Evolutionary conservation across 2,797 vertebrate species (phyloP), one percentile per base, ranked within the genome.

Genomic region (Lemur catta): DNA sequence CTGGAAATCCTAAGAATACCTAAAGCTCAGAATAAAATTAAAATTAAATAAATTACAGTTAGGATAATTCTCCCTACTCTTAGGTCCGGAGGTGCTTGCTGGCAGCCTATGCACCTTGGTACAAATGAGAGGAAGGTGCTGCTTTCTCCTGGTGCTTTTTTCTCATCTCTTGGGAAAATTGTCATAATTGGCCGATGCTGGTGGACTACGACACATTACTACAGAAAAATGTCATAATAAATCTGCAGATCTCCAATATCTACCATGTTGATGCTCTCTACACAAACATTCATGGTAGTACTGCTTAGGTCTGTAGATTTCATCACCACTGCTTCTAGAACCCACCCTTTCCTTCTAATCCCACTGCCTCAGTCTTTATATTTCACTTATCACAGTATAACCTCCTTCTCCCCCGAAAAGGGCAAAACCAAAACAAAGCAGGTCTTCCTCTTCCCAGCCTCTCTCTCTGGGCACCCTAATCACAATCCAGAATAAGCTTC

Each of bases 11-110:
- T 87, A 1, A 75, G 17, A 95, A 92, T 84, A 76, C 41, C 50
- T 93, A 20, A 93, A 91, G 6, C 65, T 89, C 84, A 71, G 20
- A 84, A 52, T 89, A 61, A 79, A 94, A 94, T 90, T 81, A 52
- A 72, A 86, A 50, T 52, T 4, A 50, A 81, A 41, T 46, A 82
- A 59, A 12, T 92, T 55, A 78, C 20, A 79, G 20, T 63, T 85
- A 94, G 75, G 67, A 79, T 75, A n/a, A 61, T 82, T 82, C 24
- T 89, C 63, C n/a, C 43, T 71, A 18, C 61, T 61, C 28, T 84
- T 72, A 71, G 71, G 52, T 80, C 91, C 57, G 55, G 41, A 87
- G 80, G 63, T 48, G 48, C 46, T 52, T 59, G n/a, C 84, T 76
- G 0, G 55, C 33, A 15, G 48, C 71, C 61, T 12, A 4, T 78